A percentile compares a stretch with the other conserved stretches of the same genome.
phyloP scores from a whole-genome alignment of 2,888 invertebrate species.

The Xestobium rufovillosum region DNA sequence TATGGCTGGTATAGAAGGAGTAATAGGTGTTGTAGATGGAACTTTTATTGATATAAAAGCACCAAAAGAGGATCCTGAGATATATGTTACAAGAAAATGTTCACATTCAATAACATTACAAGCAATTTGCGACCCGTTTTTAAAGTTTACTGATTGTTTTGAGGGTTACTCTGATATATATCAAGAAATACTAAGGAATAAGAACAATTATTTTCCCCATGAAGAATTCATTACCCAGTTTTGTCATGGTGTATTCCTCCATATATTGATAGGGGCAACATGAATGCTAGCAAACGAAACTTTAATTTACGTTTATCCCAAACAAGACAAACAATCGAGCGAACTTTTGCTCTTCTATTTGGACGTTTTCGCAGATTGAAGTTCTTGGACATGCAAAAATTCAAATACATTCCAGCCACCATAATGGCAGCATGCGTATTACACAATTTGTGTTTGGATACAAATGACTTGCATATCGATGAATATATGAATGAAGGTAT shows the following conservation, averaged over 20 bases:
- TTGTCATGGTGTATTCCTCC: constrained; percentile 23
- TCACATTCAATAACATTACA: constrained; percentile 21
- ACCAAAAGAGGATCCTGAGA: constrained; percentile 20
- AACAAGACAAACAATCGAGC: constrained; percentile 24
- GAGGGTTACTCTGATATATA: constrained; percentile 20
- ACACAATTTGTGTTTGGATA: constrained; percentile 23
- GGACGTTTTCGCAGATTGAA: constrained; percentile 26
- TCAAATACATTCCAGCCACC: constrained; percentile 23
- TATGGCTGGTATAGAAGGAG: background rate
- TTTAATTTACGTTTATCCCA: no score
- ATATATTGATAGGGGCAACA: constrained; percentile 22
- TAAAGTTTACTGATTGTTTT: constrained; percentile 16
- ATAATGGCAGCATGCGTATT: constrained; percentile 25
- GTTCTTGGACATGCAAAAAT: constrained; percentile 26
- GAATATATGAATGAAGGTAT: no score
- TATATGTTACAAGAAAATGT: constrained; percentile 25
- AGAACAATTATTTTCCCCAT: no score
- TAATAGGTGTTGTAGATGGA: constrained; percentile 15
- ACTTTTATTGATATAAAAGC: constrained; percentile 16
- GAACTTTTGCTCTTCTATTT: constrained; percentile 25
- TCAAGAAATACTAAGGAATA: constrained; percentile 9
- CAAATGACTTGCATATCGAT: constrained; percentile 10
- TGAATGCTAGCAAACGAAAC: constrained; percentile 23
- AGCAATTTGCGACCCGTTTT: constrained; percentile 8
- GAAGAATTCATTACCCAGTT: no score